A percentile compares a stretch with the other conserved stretches of the same genome.
Evolutionary conservation across 53 echinoderm and acorn worm genomes (phyloP).

Genomic region (Luidia sarsii): DNA sequence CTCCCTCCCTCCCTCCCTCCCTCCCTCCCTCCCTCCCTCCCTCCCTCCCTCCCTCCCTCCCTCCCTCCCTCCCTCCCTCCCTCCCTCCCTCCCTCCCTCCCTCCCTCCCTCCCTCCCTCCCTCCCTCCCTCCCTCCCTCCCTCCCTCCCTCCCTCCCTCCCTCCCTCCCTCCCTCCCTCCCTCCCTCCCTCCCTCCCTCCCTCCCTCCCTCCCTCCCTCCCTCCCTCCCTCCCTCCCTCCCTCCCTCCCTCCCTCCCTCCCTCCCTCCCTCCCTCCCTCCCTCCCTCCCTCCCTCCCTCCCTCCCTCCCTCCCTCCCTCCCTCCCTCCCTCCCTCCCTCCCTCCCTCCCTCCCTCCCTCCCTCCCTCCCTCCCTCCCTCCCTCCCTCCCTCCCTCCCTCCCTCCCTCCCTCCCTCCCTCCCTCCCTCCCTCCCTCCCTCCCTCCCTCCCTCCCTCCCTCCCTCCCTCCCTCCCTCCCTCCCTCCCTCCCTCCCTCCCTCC

Average conservation of each 20-base stretch:
- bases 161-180: not conserved
- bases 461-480: not conserved
- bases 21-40: not conserved
- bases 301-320: not conserved
- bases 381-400: not conserved
- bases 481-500: too few species aligned
- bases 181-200: not conserved
- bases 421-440: not conserved
- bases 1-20: not conserved
- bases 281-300: not conserved
- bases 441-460: not conserved
- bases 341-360: not conserved
- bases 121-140: not conserved
- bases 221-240: not conserved
- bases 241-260: not conserved
- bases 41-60: not conserved
- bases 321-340: not conserved
- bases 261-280: not conserved
- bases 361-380: not conserved
- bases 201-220: not conserved
- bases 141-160: not conserved
- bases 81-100: not conserved
- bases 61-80: not conserved
- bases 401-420: not conserved
- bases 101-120: not conserved